Evolutionary conservation across 2,113 vertebrate species (phyloP).

Genomic region (Cavia porcellus): DNA sequence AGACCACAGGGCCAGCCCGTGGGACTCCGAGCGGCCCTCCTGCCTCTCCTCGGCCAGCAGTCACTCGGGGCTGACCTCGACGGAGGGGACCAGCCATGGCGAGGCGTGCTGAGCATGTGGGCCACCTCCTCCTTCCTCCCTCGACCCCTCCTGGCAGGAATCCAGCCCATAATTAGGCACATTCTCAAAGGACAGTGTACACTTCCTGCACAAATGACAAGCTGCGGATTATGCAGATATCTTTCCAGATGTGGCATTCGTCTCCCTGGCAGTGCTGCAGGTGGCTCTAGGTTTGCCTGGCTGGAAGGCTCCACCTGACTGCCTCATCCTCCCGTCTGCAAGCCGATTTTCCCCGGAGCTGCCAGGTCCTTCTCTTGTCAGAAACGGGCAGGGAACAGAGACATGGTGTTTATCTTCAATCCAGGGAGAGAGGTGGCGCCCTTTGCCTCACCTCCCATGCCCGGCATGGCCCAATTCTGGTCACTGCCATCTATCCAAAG

Average conservation of each 20-base stretch:
- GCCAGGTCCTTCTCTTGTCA: neutral
- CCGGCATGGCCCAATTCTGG: neutral
- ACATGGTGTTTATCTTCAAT: neutral
- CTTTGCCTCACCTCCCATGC: neutral
- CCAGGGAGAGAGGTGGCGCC: neutral
- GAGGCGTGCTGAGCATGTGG: rapidly evolving
- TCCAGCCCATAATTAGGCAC: conserved; percentile 68
- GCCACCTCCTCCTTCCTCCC: neutral
- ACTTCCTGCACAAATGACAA: conserved; percentile 71
- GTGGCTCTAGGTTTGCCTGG: conserved; percentile 63
- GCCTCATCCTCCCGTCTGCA: conserved; percentile 7
- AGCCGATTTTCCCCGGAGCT: conserved; percentile 18
- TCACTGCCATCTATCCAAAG: neutral
- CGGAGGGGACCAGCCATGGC: neutral
- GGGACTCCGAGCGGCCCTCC: neutral
- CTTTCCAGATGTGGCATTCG: conserved; percentile 74
- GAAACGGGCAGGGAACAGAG: neutral
- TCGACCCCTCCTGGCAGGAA: neutral
- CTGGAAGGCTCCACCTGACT: conserved; percentile 2
- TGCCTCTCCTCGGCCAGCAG: neutral
- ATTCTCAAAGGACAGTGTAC: conserved; percentile 67
- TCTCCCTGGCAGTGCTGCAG: conserved; percentile 62
- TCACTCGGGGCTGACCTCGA: rapidly evolving
- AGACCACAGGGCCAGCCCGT: rapidly evolving
- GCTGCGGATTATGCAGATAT: conserved; percentile 58